These are phyloP conservation scores for Notamacropus eugenii DNA, from an alignment of 2,797 vertebrate genomes.

Conservation along the genomic window DNA sequence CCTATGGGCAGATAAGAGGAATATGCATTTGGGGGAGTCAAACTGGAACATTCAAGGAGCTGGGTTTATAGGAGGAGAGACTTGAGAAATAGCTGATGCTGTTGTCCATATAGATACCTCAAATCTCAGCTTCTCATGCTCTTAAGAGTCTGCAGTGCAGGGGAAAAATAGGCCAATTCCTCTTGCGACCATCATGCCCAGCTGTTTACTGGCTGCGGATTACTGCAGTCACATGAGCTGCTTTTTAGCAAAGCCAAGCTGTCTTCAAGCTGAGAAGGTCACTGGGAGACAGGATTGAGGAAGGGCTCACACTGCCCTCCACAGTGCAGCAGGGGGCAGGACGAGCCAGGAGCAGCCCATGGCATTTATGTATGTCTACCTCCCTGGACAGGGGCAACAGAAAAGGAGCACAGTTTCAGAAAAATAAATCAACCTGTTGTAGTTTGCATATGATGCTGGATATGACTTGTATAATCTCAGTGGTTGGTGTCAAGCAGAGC, in stretches of 20 bases:
- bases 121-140: background rate
- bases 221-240: conserved; percentile 88
- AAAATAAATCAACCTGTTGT: background rate
- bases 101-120: background rate
- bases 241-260: conserved; percentile 88
- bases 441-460: too few species aligned
- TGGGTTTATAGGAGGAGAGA: background rate
- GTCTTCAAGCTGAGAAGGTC: conserved; percentile 87
- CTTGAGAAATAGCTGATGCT: background rate
- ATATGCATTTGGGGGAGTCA: background rate
- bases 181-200: conserved; percentile 83
- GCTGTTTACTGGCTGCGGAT: conserved; percentile 86
- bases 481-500: too few species aligned
- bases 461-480: too few species aligned
- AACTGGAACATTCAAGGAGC: background rate
- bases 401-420: too few species aligned
- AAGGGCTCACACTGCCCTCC: conserved; percentile 40
- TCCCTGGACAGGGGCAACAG: background rate
- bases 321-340: background rate
- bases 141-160: conserved; percentile 66
- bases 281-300: conserved; percentile 75
- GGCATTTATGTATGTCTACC: background rate
- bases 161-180: conserved; percentile 89
- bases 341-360: background rate
- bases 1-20: background rate